Evolutionary conservation across 2,797 vertebrate genomes (phyloP).

Genomic region (Rhabdomys pumilio): DNA sequence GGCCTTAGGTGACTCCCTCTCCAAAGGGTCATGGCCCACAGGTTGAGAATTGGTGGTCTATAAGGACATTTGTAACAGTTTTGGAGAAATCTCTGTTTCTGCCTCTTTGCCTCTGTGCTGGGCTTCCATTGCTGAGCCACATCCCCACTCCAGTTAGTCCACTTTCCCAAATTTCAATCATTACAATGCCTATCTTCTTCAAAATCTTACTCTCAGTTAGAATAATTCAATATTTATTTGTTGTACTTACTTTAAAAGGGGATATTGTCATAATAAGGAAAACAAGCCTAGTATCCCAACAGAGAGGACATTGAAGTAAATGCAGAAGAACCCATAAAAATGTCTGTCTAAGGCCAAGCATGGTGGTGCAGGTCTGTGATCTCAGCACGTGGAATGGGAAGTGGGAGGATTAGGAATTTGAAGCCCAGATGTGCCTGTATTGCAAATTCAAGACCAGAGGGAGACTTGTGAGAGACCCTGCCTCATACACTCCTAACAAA

Average conservation of each 20-base stretch:
- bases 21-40: background rate
- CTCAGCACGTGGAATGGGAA: background rate
- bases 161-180: slow-evolving; percentile 23
- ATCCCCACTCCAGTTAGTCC: background rate
- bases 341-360: background rate
- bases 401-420: background rate
- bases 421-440: background rate
- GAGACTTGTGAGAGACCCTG: background rate
- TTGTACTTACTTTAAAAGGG: slow-evolving; percentile 10
- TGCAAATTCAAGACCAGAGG: background rate
- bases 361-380: background rate
- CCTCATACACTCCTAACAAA: background rate
- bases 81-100: background rate
- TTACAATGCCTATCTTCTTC: background rate
- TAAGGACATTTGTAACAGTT: background rate
- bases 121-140: background rate
- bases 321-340: background rate
- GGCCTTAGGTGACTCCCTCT: background rate
- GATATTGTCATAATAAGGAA: background rate
- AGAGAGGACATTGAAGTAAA: background rate
- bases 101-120: background rate
- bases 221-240: slow-evolving; percentile 23
- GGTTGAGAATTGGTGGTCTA: background rate
- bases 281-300: background rate
- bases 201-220: slow-evolving; percentile 47